These are phyloP conservation scores for Drosophila auraria DNA, from an alignment of 1,140 invertebrate genomes.

Conservation along the genomic window DNA sequence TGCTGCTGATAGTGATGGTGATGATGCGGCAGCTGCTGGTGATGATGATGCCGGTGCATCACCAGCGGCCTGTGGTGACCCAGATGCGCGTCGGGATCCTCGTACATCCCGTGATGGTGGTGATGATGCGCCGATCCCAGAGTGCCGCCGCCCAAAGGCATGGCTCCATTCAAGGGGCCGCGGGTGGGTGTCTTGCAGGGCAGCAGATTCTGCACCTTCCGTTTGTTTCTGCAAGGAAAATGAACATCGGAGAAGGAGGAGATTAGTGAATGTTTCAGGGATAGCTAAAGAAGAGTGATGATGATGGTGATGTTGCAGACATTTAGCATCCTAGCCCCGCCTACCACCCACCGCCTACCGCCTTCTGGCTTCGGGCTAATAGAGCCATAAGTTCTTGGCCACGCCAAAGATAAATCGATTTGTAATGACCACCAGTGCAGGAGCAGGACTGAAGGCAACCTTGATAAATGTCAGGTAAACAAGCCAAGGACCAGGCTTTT, in stretches of 20 bases:
- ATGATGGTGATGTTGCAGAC: constrained; percentile 60
- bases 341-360: neutral
- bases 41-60: constrained; percentile 85
- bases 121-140: constrained; percentile 59
- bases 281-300: constrained; percentile 44
- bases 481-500: constrained; percentile 33
- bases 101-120: constrained; percentile 86
- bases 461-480: constrained; percentile 74
- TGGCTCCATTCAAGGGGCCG: constrained; percentile 85
- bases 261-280: constrained; percentile 23
- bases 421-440: constrained; percentile 69
- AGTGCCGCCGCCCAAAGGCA: constrained; percentile 71
- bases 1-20: constrained; percentile 77
- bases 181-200: constrained; percentile 89
- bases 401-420: constrained; percentile 76
- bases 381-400: constrained; percentile 71
- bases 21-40: constrained; percentile 70
- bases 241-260: constrained; percentile 25
- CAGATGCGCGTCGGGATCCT: constrained; percentile 86
- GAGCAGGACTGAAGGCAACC: constrained; percentile 2
- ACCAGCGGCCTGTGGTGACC: constrained; percentile 81
- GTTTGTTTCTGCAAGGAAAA: constrained; percentile 88
- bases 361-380: constrained; percentile 41
- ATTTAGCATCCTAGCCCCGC: constrained; percentile 17
- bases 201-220: constrained; percentile 90